Evolutionary conservation across 2,797 vertebrate species (phyloP).

Genomic region (Rhinichthys osculus): DNA sequence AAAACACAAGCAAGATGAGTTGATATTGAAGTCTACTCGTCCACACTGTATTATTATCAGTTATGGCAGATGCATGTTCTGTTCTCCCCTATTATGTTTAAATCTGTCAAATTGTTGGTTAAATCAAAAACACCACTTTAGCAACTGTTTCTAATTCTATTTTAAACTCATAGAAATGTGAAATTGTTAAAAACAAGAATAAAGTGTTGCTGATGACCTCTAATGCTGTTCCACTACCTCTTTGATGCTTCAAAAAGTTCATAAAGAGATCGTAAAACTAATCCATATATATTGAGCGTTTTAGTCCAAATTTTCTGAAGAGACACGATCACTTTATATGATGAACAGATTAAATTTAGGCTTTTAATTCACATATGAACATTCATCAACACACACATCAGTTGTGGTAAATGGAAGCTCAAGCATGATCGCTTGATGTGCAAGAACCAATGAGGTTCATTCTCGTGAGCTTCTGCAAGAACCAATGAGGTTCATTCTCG

Average conservation of each 20-base stretch:
- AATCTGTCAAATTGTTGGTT: neutral
- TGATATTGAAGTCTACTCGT: neutral
- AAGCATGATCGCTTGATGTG: neutral
- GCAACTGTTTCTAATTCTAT: neutral
- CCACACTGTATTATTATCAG: neutral
- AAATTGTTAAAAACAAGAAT: neutral
- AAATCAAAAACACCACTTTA: neutral
- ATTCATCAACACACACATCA: no score
- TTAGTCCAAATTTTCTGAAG: no score
- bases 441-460: no score
- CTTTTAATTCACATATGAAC: neutral
- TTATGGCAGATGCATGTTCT: neutral
- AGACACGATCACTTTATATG: no score
- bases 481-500: no score
- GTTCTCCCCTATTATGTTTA: neutral
- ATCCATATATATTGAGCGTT: no score
- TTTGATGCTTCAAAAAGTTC: no score
- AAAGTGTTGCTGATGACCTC: neutral
- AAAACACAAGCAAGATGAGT: neutral
- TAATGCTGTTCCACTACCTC: no score
- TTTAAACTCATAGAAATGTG: neutral
- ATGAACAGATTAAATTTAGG: no score
- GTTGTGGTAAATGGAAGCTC: no score
- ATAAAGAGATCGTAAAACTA: no score
- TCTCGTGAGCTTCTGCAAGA: no score